A percentile compares a stretch with the other conserved stretches of the same genome.
Conservation (phyloP, 2,888 invertebrate species). For the Hanleya hanleyi region DNA sequence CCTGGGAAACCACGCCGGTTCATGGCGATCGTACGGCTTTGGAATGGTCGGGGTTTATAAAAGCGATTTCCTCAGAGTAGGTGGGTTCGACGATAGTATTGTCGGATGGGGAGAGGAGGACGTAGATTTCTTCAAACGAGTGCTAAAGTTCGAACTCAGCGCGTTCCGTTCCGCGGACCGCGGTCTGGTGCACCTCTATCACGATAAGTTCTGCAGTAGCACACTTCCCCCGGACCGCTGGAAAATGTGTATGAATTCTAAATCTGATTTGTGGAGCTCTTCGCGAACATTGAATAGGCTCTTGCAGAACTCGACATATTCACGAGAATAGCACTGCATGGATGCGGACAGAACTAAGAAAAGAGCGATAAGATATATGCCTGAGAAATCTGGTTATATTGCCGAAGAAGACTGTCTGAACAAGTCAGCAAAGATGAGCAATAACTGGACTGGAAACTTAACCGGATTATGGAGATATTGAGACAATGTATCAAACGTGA, state of each 20-base stretch:
- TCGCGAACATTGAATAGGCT: neutral
- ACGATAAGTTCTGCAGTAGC: constrained; percentile 84
- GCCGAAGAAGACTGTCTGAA: no score
- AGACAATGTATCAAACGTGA: no score
- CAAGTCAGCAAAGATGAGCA: no score
- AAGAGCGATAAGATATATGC: no score
- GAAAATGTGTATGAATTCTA: neutral
- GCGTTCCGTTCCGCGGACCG: constrained; percentile 90
- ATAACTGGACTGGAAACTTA: no score
- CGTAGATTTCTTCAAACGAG: constrained; percentile 91
- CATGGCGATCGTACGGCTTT: constrained; percentile 95
- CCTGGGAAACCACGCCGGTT: constrained; percentile 78
- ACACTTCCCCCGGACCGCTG: neutral
- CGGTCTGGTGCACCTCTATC: constrained; percentile 91
- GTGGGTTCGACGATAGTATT: constrained; percentile 91
- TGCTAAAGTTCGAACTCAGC: constrained; percentile 77
- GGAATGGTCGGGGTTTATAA: constrained; percentile 93
- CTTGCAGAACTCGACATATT: no score
- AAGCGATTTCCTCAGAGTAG: constrained; percentile 84
- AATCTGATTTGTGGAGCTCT: neutral
- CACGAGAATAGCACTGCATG: no score
- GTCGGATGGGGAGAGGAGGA: constrained; percentile 98
- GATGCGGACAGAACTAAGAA: no score
- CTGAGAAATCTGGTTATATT: no score
- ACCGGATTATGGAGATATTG: no score